Base-by-base conservation (phyloP, 2,113 vertebrate genomes). In the Cyanoramphus novaezelandiae region DNA sequence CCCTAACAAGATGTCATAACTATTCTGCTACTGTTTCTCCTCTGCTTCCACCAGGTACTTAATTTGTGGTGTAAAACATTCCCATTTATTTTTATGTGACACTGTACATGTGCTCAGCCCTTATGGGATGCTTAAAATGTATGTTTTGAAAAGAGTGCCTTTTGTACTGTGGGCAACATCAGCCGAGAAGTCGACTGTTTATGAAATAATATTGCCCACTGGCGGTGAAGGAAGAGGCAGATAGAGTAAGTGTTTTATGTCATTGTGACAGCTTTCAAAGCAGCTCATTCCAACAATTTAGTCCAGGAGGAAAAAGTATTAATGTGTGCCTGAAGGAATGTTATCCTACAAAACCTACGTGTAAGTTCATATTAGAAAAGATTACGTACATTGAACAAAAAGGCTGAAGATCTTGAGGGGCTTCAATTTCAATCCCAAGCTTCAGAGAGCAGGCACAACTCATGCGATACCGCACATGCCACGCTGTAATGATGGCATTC, bases 201-300 rank as follows among this genome's bases (percentile, higher is more conserved):
- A 92, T 97, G 95, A 97, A 98, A 97, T 97, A 96, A 93, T 97
- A 95, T 97, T 98, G 97, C 97, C 97, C 92, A 96, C 87, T 97
- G 94, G 97, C 86, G n/a, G 95, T 82, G 82, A 97, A 97, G 93
- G 85, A 97, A 93, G 92, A 94, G 94, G 94, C 84, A 96, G 94
- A 95, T 94, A 95, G 82, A 93, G 78, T 97, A 97, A 97, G 93
- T 97, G 95, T 93, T 98, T 98, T 97, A 96, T 98, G 97, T 98
- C 96, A 94, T 97, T 81, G 85, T 97, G 97, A 97, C 97, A 98
- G 97, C 92, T 98, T 97, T 97, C 95, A 97, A 96, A 96, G 86
- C 88, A 95, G 91, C 94, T 97, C 94, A 94, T 97, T 98, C 93
- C 90, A 90, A 86, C 95, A 89, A 59, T 95, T 98, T 97, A 97